phyloP scores from a whole-genome alignment of 1,140 invertebrate species.

The Gonioctena quinquepunctata region DNA sequence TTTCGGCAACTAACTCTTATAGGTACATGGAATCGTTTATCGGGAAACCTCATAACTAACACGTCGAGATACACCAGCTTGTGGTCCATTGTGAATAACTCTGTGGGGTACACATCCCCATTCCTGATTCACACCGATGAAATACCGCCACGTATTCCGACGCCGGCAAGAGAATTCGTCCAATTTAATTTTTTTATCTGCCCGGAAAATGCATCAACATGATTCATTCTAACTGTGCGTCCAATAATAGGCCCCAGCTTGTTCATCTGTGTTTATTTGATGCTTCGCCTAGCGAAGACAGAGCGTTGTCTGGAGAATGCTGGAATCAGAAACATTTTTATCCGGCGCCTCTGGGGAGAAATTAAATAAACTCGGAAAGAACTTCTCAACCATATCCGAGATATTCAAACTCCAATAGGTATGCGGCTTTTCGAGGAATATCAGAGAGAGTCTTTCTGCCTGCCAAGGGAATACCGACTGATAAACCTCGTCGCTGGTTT shows the following conservation, averaged over 20 bases:
- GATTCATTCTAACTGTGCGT: background rate
- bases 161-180: background rate
- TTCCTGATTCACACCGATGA: background rate
- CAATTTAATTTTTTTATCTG: constrained; percentile 5
- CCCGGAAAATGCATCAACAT: constrained; percentile 1
- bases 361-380: constrained; percentile 13
- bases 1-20: constrained; percentile 10
- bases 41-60: constrained; percentile 7
- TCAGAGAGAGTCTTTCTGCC: background rate
- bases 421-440: background rate
- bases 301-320: constrained; percentile 7
- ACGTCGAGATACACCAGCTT: constrained; percentile 8
- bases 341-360: background rate
- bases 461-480: background rate
- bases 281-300: constrained; percentile 4
- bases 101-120: background rate
- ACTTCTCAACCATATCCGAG: constrained; percentile 12
- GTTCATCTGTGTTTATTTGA: constrained; percentile 11
- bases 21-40: constrained; percentile 19
- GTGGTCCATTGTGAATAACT: constrained; percentile 1
- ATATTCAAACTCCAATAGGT: constrained; percentile 14
- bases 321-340: constrained; percentile 16
- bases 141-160: background rate
- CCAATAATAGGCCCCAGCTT: constrained; percentile 11
- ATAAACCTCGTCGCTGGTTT: constrained; percentile 5